Conservation (phyloP, 2,888 invertebrate species). For the Sympetrum striolatum region DNA sequence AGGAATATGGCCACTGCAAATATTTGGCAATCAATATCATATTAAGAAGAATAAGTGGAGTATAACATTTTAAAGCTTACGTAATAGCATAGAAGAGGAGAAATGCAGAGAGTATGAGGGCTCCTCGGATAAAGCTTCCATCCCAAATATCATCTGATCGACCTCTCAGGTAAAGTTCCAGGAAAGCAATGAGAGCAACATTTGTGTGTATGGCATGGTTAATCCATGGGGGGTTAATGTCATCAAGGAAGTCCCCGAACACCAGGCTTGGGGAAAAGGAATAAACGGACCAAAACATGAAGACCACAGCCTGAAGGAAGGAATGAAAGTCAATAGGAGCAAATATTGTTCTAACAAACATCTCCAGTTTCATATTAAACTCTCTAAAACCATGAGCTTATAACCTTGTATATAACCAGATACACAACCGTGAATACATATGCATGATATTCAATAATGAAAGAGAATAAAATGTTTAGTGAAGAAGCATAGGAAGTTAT, state of each 20-base stretch:
- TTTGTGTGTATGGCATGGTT: slow-evolving; percentile 16
- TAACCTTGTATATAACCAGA: no score
- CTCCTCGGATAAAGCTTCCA: not conserved
- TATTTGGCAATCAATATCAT: not conserved
- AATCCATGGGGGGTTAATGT: slow-evolving; percentile 2
- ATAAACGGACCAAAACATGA: not conserved
- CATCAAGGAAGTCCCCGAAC: slow-evolving; percentile 8
- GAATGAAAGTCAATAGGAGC: not conserved
- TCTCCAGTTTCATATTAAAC: no score
- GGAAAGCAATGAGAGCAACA: not conserved
- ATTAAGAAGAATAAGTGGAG: not conserved
- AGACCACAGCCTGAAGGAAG: not conserved
- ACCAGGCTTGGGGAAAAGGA: not conserved
- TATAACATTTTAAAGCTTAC: not conserved
- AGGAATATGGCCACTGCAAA: not conserved
- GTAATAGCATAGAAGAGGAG: not conserved
- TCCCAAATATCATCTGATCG: not conserved
- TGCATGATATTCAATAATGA: no score
- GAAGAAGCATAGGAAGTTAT: no score
- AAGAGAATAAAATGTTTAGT: no score
- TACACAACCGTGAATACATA: no score
- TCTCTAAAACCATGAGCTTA: no score
- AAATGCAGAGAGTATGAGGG: not conserved
- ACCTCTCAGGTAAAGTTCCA: not conserved
- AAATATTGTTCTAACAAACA: not conserved